phyloP scores from a whole-genome alignment of 2,113 vertebrate genomes.

The Helogale parvula region DNA sequence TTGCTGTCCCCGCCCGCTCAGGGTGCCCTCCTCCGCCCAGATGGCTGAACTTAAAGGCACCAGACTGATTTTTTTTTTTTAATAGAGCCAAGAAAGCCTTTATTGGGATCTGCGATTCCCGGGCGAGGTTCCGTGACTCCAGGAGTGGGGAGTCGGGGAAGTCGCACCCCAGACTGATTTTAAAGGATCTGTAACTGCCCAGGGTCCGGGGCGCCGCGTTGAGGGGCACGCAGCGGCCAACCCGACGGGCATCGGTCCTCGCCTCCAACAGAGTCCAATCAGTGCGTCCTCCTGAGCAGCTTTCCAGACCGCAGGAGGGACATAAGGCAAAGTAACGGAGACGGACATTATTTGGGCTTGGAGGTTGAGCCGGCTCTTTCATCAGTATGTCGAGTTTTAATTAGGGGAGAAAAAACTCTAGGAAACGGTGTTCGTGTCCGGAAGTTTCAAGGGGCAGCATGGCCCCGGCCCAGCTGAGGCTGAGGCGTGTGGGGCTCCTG shows the following conservation, averaged over 20 bases:
- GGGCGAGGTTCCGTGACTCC: too few species aligned
- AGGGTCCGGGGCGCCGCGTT: constrained; percentile 50
- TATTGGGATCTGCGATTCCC: too few species aligned
- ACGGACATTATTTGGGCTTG: neutral
- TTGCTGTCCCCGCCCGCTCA: neutral
- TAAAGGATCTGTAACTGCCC: neutral
- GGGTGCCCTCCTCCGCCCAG: neutral
- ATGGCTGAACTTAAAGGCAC: neutral
- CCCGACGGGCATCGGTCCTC: constrained; percentile 15
- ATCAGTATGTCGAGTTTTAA: neutral
- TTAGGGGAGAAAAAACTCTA: neutral
- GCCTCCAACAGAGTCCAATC: neutral
- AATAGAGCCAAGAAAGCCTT: too few species aligned
- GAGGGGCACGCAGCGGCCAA: constrained; percentile 58
- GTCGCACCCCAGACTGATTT: neutral
- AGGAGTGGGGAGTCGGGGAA: too few species aligned
- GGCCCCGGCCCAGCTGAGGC: neutral
- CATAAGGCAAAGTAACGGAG: too few species aligned
- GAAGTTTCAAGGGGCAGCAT: accelerated
- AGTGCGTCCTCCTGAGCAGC: neutral
- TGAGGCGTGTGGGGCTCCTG: neutral
- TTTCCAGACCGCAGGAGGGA: neutral
- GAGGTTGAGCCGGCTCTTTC: neutral
- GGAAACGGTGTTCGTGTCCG: neutral
- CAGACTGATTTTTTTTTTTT: neutral